Conservation (phyloP, 2,888 invertebrate genomes). For the Yponomeuta sedellus region DNA sequence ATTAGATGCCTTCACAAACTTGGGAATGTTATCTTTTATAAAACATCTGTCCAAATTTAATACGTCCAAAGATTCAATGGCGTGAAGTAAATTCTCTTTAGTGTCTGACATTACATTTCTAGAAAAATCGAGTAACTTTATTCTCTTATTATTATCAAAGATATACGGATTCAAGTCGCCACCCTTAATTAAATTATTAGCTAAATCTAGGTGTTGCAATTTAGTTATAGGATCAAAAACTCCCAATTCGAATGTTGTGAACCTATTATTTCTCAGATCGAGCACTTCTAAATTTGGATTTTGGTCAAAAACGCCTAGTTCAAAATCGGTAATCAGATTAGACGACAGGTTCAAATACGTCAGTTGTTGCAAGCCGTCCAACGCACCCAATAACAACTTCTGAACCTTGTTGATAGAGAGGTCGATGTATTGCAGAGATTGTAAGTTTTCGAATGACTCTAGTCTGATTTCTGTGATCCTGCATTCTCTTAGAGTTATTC, state of each 20-base stretch:
- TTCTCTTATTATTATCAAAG: not conserved
- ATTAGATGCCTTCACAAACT: not conserved
- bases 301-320: constrained; percentile 10
- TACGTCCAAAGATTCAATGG: not conserved
- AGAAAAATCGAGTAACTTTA: not conserved
- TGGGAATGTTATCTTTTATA: not conserved
- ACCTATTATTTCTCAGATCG: constrained; percentile 13
- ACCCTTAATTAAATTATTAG: not conserved
- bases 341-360: constrained; percentile 16
- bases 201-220: not conserved
- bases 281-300: constrained; percentile 15
- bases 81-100: not conserved
- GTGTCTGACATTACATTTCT: not conserved
- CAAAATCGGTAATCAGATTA: constrained; percentile 5
- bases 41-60: not conserved
- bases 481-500: not conserved
- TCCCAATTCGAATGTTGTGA: constrained; percentile 1
- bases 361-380: not conserved
- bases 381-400: not conserved
- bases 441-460: not conserved
- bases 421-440: constrained; percentile 4
- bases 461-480: not conserved
- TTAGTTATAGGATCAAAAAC: not conserved
- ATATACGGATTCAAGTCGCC: not conserved
- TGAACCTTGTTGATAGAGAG: not conserved